Base-by-base conservation (phyloP, 2,113 vertebrate genomes). In the Coreoperca whiteheadi region DNA sequence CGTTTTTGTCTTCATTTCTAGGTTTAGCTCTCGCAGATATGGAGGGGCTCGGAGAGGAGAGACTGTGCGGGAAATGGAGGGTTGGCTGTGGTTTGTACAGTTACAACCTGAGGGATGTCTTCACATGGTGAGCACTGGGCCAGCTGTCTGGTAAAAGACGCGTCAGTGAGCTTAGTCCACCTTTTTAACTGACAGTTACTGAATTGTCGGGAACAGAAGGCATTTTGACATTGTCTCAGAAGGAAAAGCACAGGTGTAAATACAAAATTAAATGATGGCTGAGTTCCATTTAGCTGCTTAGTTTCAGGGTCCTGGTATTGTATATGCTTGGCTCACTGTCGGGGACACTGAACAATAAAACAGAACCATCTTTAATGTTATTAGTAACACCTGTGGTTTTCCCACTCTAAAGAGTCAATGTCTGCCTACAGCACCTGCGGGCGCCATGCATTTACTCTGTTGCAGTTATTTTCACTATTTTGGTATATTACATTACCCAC, bases 71-170 rank as follows among this genome's bases (percentile, higher is more conserved):
- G 79, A 91, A 88, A 39, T 75, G 75, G 25, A 89, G 79, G 50
- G 30, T 67, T 0, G 21, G 56, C 66, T 92, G 91, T 70, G 86
- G 90, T 48, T 51, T 88, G 10, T 43, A 78, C 61, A 86, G 51
- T 30, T 76, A 88, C 74, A 88, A 73, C 59, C 4, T 92, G 54
- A 94, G 85, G 78, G 91, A 92, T 4, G 25, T 95, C 32, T 92
- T 94, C 67, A 95, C 94, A 70, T 93, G 95, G 95, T 96, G 85
- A 93, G 93, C 7, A 23, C 4, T 25, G 1, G 41, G 37, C 11
- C 12, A 20, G 8, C 9, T 20, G 32, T 56, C 0, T 15, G 43
- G 10, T 65, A 30, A 18, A 74, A 46, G 3, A 50, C 43, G 6
- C 8, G 18, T 59, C 16, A 18, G 4, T 15, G 43, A 43, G 43